Evolutionary conservation across 1,140 invertebrate species (phyloP).

Genomic region (Drosophila funebris): DNA sequence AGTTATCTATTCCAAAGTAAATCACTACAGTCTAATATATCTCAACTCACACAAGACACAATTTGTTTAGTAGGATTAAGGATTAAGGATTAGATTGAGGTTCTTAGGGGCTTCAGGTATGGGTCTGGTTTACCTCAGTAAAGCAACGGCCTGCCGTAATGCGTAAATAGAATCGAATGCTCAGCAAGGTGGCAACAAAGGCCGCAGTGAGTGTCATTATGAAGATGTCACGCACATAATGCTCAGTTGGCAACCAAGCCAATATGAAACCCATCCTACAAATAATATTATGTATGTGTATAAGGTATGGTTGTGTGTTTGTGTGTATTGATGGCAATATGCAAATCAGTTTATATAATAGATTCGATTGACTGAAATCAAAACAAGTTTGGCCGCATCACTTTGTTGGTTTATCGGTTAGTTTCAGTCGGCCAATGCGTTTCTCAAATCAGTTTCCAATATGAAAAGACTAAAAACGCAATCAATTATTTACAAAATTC

Average conservation of each 20-base stretch:
- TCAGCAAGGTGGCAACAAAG: slow-evolving; percentile 72
- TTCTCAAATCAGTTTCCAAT: slow-evolving; percentile 45
- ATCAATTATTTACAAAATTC: slow-evolving; percentile 19
- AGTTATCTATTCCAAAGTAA: neutral
- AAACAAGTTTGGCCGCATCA: slow-evolving; percentile 62
- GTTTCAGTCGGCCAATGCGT: slow-evolving; percentile 9
- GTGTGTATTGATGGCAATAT: slow-evolving; percentile 38
- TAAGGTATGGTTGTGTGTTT: slow-evolving; percentile 17
- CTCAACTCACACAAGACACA: neutral
- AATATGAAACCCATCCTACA: slow-evolving; percentile 80
- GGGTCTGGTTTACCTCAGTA: slow-evolving; percentile 72
- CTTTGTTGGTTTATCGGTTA: slow-evolving; percentile 32
- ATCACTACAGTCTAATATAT: neutral
- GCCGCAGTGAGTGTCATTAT: slow-evolving; percentile 66
- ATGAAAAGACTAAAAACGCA: slow-evolving; percentile 35
- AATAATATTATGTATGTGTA: slow-evolving; percentile 51
- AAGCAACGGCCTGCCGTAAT: slow-evolving; percentile 80
- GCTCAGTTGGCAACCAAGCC: slow-evolving; percentile 71
- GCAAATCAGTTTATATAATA: slow-evolving; percentile 67
- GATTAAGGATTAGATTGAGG: no score
- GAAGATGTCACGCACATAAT: slow-evolving; percentile 73
- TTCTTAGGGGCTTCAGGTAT: neutral
- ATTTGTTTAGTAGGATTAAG: slow-evolving; percentile 9
- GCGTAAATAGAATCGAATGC: slow-evolving; percentile 81
- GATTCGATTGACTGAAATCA: slow-evolving; percentile 12